Evolutionary conservation across 2,797 vertebrate genomes (phyloP).

Genomic region (Eleutherodactylus coqui): DNA sequence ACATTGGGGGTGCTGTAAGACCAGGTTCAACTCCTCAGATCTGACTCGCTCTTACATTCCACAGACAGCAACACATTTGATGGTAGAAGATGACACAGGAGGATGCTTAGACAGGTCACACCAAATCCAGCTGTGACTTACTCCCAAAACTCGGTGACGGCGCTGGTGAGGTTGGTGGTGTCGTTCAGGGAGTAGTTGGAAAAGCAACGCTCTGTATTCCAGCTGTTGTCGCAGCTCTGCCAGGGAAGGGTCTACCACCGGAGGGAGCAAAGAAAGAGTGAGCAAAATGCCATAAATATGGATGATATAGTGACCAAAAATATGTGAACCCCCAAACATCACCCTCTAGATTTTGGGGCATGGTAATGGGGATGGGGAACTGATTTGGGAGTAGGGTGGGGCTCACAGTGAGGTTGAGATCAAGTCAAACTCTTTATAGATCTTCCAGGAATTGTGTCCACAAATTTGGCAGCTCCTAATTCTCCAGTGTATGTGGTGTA

Average conservation of each 20-base stretch:
- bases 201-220: constrained; percentile 90
- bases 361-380: too few relatives aligned
- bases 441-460: too few relatives aligned
- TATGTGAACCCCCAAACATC: background rate
- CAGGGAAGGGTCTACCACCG: constrained; percentile 84
- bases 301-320: background rate
- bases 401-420: too few relatives aligned
- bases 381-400: too few relatives aligned
- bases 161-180: constrained; percentile 89
- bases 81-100: background rate
- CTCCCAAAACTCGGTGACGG: constrained; percentile 95
- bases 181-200: constrained; percentile 89
- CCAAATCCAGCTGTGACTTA: constrained; percentile 70
- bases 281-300: background rate
- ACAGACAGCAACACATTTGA: too few relatives aligned
- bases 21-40: too few relatives aligned
- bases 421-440: too few relatives aligned
- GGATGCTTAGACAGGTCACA: background rate
- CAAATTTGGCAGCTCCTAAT: too few relatives aligned
- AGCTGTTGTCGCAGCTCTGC: constrained; percentile 87
- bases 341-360: too few relatives aligned
- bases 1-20: too few relatives aligned
- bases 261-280: background rate
- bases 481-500: too few relatives aligned
- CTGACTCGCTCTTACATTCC: too few relatives aligned